phyloP scores from a whole-genome alignment of 2,888 invertebrate species.

The Tenodera sinensis region DNA sequence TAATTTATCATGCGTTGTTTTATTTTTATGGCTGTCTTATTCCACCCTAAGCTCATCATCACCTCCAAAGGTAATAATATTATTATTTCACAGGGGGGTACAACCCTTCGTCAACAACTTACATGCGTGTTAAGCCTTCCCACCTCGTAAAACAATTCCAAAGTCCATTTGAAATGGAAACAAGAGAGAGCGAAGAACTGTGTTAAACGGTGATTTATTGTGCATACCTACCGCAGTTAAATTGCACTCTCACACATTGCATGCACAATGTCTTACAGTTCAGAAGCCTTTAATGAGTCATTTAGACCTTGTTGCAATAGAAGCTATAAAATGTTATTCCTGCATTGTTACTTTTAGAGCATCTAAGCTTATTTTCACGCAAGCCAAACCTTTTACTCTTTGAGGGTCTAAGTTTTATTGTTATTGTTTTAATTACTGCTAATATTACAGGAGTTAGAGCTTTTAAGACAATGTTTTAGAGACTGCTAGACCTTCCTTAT shows the following conservation, averaged over 20 bases:
- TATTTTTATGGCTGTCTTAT: not conserved
- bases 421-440: no score
- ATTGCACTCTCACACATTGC: not conserved
- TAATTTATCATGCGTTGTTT: not conserved
- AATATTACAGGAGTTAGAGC: no score
- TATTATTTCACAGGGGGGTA: not conserved
- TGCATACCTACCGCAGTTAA: not conserved
- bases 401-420: no score
- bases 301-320: not conserved
- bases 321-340: no score
- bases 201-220: not conserved
- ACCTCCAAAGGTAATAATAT: not conserved
- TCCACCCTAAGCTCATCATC: not conserved
- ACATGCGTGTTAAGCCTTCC: not conserved
- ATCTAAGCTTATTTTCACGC: no score
- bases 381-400: no score
- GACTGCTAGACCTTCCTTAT: no score
- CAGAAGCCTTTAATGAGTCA: not conserved
- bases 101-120: not conserved
- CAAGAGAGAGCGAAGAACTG: not conserved
- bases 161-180: not conserved
- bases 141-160: not conserved
- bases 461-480: no score
- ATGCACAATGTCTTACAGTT: not conserved
- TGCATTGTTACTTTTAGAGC: no score